A percentile compares a stretch with the other conserved stretches of the same genome.
phyloP scores from a whole-genome alignment of 2,888 invertebrate genomes.

The Tipula unca region DNA sequence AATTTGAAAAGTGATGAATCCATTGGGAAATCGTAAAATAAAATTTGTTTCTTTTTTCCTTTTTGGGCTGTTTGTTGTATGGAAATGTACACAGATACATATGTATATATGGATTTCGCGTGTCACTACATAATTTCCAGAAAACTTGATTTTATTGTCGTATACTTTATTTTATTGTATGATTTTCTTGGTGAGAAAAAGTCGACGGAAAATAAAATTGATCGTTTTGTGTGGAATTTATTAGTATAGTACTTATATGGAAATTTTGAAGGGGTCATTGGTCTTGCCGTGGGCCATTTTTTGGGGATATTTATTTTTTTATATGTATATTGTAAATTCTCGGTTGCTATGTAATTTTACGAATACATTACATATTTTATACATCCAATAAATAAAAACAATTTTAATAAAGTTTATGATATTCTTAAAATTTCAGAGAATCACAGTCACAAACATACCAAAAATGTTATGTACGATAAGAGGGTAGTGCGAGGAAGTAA shows the following conservation, averaged over 20 bases:
- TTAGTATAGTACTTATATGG: not conserved
- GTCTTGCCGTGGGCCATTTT: not conserved
- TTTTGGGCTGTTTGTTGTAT: not conserved
- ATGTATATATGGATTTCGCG: not conserved
- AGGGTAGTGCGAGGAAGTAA: slow-evolving; percentile 79
- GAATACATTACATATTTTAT: no score
- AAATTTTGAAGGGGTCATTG: not conserved
- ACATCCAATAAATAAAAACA: no score
- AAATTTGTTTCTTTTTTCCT: not conserved
- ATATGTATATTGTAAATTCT: not conserved
- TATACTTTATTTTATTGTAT: not conserved
- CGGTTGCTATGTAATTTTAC: not conserved
- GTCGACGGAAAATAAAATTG: not conserved
- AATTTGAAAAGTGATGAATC: not conserved
- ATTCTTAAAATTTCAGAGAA: slow-evolving; percentile 31
- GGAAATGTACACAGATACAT: not conserved
- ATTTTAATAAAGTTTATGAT: not conserved
- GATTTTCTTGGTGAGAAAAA: not conserved
- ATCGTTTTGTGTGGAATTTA: not conserved
- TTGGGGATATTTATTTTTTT: not conserved
- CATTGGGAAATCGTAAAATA: not conserved
- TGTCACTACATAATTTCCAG: not conserved
- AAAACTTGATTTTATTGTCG: not conserved
- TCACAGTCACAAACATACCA: slow-evolving; percentile 46
- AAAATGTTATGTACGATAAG: slow-evolving; percentile 86